Evolutionary conservation across 2,888 invertebrate species (phyloP), one percentile per base, ranked within the genome.

Genomic region (Phania funesta): DNA sequence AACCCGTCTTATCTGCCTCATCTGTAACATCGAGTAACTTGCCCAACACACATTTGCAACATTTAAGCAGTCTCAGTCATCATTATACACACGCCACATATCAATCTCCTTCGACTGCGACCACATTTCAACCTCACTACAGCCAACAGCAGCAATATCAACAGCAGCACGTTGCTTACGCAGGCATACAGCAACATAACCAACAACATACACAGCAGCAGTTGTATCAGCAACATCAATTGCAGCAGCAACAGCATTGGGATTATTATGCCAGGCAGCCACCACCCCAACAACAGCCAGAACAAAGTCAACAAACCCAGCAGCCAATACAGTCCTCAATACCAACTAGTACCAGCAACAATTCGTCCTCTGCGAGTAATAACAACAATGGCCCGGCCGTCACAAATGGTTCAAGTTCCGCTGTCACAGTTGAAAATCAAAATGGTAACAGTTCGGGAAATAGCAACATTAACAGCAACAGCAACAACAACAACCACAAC

Each of bases 211-310:
- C 90, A 88, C 90, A 84, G 26, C 84, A 84, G 16, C 80, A 81
- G 24, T 85, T 87, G 65, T 84, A 85, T 54, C 85, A 86, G 62
- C 86, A 87, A 54, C 83, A 86, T 48, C 85, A 86, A 16, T 87
- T 86, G n/a, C 86, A 87, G 5, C 87, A 86, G 35, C 81, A 77
- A 44, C 78, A 83, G 50, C 80, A 81, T 67, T 91, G 91, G 91
- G 91, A 91, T 50, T 91, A 90, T 85, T 91, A 91, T 88, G 89
- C 90, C 26, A 87, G 89, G 4, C 88, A 87, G 80, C 88, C 87
- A 64, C 85, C 85, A 60, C 85, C 86, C 60, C 83, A 84, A 41
- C 82, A 86, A 9, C 76, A 41, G 58, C 9, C 67, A 46, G 80
- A 76, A 52, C 81, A 78, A 62, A 58, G 52, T 24, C 84, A 48